phyloP scores from a whole-genome alignment of 1,140 invertebrate species.

The Bombus turneri region DNA sequence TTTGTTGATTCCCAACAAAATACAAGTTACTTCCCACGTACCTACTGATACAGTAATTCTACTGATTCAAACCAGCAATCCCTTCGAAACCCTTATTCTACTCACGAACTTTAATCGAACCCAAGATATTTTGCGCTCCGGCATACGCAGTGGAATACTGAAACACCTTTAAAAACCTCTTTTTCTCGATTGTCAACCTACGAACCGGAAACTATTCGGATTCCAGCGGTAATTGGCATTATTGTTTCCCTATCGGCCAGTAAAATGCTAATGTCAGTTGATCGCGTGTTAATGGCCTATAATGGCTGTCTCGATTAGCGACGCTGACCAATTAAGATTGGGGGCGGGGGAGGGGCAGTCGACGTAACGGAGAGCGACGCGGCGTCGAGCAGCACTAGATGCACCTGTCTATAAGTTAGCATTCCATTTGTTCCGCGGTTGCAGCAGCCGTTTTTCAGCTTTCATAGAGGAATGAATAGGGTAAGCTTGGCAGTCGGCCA shows the following conservation, averaged over 20 bases:
- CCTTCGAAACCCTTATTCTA: no score
- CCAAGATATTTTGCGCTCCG: not conserved
- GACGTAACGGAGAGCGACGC: not conserved
- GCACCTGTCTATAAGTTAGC: constrained; percentile 79
- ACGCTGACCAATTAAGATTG: constrained; percentile 73
- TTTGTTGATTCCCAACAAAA: no score
- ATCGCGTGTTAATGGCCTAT: constrained; percentile 66
- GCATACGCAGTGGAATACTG: not conserved
- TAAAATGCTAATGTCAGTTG: constrained; percentile 41
- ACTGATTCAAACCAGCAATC: no score
- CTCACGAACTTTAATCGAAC: no score
- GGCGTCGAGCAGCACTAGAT: constrained; percentile 54
- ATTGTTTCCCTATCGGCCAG: constrained; percentile 6
- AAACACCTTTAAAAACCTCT: not conserved
- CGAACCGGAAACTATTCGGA: no score
- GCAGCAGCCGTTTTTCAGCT: constrained; percentile 74
- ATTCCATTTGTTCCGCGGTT: constrained; percentile 72
- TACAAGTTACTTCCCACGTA: no score
- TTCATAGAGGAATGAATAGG: constrained; percentile 80
- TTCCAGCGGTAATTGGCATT: constrained; percentile 9
- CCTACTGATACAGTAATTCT: no score
- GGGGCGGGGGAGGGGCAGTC: constrained; percentile 61
- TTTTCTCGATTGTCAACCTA: no score
- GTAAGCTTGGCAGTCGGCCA: constrained; percentile 77
- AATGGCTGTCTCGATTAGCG: constrained; percentile 74